Percentiles rank a stretch among this genome's conserved stretches.
Conservation (phyloP, 2,113 vertebrate species). For the Cariama cristata region DNA sequence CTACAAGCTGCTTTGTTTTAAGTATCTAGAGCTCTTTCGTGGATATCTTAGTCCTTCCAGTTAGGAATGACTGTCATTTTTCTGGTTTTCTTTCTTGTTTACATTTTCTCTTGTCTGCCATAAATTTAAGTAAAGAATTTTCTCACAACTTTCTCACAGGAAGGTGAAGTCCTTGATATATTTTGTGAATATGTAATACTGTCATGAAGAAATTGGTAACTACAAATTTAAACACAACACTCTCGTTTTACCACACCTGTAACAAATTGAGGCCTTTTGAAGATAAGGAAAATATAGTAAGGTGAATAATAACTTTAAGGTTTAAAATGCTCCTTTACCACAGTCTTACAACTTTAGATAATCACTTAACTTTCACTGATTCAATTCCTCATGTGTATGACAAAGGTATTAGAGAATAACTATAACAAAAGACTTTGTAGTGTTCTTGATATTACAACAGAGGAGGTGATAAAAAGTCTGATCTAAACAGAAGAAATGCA, state of each 20-base stretch:
- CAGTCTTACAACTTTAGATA: background rate
- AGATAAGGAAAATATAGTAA: background rate
- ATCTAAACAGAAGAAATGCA: background rate
- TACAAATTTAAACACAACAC: background rate
- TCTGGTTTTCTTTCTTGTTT: background rate
- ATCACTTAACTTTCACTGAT: background rate
- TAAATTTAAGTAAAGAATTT: background rate
- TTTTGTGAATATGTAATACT: background rate
- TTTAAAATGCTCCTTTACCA: background rate
- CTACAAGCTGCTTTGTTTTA: background rate
- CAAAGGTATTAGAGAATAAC: background rate
- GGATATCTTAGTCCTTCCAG: background rate
- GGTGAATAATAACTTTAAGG: background rate
- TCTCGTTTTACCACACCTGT: background rate
- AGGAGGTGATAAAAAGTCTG: background rate
- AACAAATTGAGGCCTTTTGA: background rate
- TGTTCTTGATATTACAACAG: background rate
- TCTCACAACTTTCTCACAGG: background rate
- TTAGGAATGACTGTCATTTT: fast-evolving
- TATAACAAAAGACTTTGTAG: background rate
- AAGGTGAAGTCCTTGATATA: background rate
- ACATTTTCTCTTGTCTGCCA: background rate
- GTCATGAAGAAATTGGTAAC: background rate
- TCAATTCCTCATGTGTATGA: background rate
- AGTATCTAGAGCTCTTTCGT: background rate